A percentile compares a stretch with the other conserved stretches of the same genome.
Conservation (phyloP, 2,113 vertebrate species). For the Catharus minimus region DNA sequence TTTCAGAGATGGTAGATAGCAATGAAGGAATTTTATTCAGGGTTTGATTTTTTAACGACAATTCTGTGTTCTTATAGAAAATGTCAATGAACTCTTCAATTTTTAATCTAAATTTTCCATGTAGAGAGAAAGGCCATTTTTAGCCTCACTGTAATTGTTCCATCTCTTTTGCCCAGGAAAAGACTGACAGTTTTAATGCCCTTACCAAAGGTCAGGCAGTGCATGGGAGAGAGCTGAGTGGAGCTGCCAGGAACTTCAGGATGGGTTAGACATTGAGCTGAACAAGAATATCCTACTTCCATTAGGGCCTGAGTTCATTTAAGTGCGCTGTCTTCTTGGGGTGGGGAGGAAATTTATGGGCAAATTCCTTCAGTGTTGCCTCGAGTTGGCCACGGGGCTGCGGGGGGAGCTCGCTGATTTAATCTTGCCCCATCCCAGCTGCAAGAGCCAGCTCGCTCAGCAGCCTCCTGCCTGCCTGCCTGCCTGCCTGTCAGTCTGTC, state of each 20-base stretch:
- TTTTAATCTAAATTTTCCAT: slow-evolving; percentile 13
- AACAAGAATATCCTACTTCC: slow-evolving; percentile 7
- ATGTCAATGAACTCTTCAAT: slow-evolving; percentile 19
- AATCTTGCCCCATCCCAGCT: neutral
- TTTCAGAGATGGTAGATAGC: neutral
- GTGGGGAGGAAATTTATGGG: slow-evolving; percentile 1
- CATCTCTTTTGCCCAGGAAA: neutral
- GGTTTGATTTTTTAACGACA: neutral
- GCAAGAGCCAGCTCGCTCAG: neutral
- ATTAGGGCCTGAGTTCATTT: neutral
- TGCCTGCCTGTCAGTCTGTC: neutral
- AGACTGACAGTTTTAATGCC: slow-evolving; percentile 32
- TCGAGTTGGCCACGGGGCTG: neutral
- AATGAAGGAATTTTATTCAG: neutral
- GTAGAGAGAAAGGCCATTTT: neutral
- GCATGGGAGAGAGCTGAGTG: neutral
- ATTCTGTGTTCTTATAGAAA: neutral
- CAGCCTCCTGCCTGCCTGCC: neutral
- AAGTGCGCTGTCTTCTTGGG: neutral
- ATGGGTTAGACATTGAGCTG: neutral
- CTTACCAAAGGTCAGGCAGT: neutral
- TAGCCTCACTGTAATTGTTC: slow-evolving; percentile 4
- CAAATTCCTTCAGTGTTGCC: neutral
- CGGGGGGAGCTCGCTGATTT: neutral
- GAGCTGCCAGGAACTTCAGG: neutral